Evolutionary conservation across 2,888 invertebrate genomes (phyloP).

Genomic region (Hypomecis punctinalis): DNA sequence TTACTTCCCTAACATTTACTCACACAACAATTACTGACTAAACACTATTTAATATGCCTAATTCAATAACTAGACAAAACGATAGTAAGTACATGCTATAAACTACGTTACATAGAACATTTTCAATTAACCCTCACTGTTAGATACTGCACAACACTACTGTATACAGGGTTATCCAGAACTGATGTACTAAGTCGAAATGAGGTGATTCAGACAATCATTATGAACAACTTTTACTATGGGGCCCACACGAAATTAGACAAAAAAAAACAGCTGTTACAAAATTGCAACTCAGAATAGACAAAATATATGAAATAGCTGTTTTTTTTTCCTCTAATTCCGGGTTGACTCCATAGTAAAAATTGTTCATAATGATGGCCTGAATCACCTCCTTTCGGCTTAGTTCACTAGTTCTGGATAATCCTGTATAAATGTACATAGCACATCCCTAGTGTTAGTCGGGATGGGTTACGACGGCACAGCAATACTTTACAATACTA

Average conservation of each 20-base stretch:
- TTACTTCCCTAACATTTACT: constrained; percentile 4
- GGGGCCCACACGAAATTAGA: too few species aligned
- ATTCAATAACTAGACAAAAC: not conserved
- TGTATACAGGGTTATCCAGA: constrained; percentile 35
- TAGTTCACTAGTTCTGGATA: not conserved
- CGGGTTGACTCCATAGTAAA: too few species aligned
- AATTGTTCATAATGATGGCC: too few species aligned
- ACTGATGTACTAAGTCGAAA: not conserved
- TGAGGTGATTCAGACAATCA: too few species aligned
- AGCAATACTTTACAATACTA: constrained; percentile 8
- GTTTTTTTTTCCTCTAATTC: too few species aligned
- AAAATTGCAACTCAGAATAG: too few species aligned
- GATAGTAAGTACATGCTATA: constrained; percentile 8
- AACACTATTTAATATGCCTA: not conserved
- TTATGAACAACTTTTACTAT: too few species aligned
- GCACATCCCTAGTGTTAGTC: constrained; percentile 27
- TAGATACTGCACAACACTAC: constrained; percentile 11
- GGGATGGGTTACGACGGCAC: constrained; percentile 25
- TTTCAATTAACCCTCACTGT: constrained; percentile 9
- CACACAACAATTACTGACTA: constrained; percentile 8
- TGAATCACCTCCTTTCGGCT: too few species aligned
- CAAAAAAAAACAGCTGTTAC: too few species aligned
- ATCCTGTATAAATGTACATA: constrained; percentile 35
- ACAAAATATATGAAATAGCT: too few species aligned
- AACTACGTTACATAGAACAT: constrained; percentile 1